Evolutionary conservation across 1,140 invertebrate species (phyloP).

Genomic region (Leptonema lineaticorne): DNA sequence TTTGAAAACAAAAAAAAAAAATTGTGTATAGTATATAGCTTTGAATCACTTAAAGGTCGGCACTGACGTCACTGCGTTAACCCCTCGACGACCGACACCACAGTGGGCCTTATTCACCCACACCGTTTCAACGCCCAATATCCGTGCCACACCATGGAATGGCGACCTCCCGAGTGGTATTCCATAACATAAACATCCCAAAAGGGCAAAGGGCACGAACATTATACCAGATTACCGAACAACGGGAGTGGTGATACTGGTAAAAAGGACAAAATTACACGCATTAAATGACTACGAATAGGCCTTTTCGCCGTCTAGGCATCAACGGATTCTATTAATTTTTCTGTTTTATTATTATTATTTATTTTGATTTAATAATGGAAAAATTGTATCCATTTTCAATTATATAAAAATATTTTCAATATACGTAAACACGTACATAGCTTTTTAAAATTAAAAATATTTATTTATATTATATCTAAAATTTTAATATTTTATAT

Average conservation of each 20-base stretch:
- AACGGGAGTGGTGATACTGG: background rate
- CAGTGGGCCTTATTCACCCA: background rate
- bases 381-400: too few species aligned
- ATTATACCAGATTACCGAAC: constrained; percentile 9
- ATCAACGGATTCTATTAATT: too few species aligned
- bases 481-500: too few species aligned
- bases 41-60: background rate
- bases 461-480: too few species aligned
- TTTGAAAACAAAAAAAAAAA: too few species aligned
- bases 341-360: too few species aligned
- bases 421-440: too few species aligned
- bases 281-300: too few species aligned
- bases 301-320: too few species aligned
- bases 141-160: background rate
- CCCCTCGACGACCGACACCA: background rate
- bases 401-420: too few species aligned
- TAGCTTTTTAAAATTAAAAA: too few species aligned
- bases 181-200: constrained; percentile 16
- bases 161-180: background rate
- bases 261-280: background rate
- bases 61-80: constrained; percentile 1
- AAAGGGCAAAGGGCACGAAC: constrained; percentile 12
- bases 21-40: background rate
- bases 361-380: too few species aligned
- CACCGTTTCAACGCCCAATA: background rate